Evolutionary conservation across 2,888 invertebrate species (phyloP), one percentile per base, ranked within the genome.

Genomic region (Xiphydria camelus): DNA sequence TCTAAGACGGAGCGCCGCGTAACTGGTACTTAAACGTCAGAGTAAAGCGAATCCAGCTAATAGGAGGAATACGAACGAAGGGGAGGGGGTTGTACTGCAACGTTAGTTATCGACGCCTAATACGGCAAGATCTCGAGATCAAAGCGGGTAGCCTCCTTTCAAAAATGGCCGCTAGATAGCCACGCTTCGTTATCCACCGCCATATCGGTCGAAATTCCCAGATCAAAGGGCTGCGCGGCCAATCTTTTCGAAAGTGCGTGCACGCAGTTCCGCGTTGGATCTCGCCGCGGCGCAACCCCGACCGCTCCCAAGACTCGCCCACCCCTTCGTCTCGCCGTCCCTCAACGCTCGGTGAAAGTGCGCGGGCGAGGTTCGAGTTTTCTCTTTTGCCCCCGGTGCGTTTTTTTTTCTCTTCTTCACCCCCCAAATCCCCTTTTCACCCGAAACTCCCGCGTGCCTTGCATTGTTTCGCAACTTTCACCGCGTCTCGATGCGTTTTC

Each of bases 391-490:
- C 45, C 36, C 12, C 23, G 7, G 20, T 23, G 38, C 45, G 25
- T 32, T 32, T 37, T 41, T 41, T 49, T 52, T 49, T 46, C 19
- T 21, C 9, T 39, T 29, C 35, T 32, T 47, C 37, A 44, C 43
- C 39, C 45, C 40, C 32, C 37, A 20, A 22, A 26, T 35, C 40
- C 33, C 31, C 41, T 33, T 36, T 47, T 48, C 43, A 47, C 51
- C 43, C 45, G 41, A 45, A 47, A 50, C 37, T n/a, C n/a, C n/a
- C 29, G 53, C 59, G 56, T 63, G 62, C 57, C 55, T 59, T 31
- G 64, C 62, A 66, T 70, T 68, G 70, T 70, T 66, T 65, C 64
- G 59, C 56, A 65, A 68, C 68, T 70, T 70, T 70, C 68, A 61
- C 68, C 59, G 32, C 42, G 51, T 43, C 51, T 23, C 40, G 44